A percentile compares a stretch with the other conserved stretches of the same genome.
phyloP scores from a whole-genome alignment of 2,113 vertebrate species.

The Oncorhynchus kisutch region DNA sequence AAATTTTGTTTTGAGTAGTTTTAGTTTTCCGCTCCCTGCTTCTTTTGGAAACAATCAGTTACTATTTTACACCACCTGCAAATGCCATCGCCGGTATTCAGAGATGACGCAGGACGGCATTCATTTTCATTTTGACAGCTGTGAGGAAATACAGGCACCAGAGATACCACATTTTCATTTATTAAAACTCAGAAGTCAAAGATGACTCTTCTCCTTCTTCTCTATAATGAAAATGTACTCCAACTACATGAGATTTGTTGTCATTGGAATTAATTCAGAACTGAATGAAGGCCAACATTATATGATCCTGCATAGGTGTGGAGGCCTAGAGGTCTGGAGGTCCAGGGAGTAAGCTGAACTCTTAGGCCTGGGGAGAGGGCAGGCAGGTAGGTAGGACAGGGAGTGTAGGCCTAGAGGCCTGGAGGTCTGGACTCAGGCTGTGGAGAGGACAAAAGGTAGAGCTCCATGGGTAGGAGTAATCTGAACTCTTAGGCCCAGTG shows the following conservation, averaged over 20 bases:
- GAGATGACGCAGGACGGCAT: slow-evolving; percentile 47
- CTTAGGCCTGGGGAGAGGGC: not conserved
- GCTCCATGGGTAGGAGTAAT: too few species aligned
- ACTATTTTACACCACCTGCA: slow-evolving; percentile 17
- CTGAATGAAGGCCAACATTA: slow-evolving; percentile 47
- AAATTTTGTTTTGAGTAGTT: slow-evolving; percentile 12
- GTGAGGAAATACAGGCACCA: slow-evolving; percentile 9
- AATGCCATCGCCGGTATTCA: slow-evolving; percentile 49
- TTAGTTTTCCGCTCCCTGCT: not conserved
- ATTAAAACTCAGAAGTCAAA: too few species aligned
- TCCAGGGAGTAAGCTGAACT: not conserved
- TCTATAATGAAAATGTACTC: slow-evolving; percentile 52
- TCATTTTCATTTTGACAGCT: slow-evolving; percentile 6
- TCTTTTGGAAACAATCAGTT: slow-evolving; percentile 21
- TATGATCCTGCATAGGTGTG: slow-evolving; percentile 22
- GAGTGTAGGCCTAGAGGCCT: too few species aligned
- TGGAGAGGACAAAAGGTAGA: too few species aligned
- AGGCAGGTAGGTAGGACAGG: too few species aligned
- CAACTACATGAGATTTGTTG: slow-evolving; percentile 40
- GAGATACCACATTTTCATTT: too few species aligned
- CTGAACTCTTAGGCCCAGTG: not conserved
- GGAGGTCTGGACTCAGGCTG: too few species aligned
- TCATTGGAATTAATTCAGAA: slow-evolving; percentile 50
- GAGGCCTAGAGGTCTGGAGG: not conserved
- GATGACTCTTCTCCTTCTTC: too few species aligned